phyloP scores from a whole-genome alignment of 2,888 invertebrate species.

The Lymantria monacha region DNA sequence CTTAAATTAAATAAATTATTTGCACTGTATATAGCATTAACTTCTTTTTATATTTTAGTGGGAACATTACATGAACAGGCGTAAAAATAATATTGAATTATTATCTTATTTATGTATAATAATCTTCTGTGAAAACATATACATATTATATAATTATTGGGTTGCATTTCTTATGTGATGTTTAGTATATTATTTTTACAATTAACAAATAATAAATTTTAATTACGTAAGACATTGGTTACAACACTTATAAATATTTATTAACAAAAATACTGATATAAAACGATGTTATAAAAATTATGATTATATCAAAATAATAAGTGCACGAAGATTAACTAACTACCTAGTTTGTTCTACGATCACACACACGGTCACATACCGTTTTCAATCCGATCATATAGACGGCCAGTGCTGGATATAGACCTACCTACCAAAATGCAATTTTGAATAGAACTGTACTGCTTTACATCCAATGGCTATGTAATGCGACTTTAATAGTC shows the following conservation, averaged over 20 bases:
- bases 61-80: slow-evolving; percentile 5
- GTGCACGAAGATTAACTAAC: slow-evolving; percentile 18
- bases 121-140: slow-evolving; percentile 2
- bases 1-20: slow-evolving; percentile 54
- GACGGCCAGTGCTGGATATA: too few relatives aligned
- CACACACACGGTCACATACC: slow-evolving; percentile 14
- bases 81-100: not conserved
- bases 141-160: slow-evolving; percentile 14
- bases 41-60: slow-evolving; percentile 13
- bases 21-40: slow-evolving; percentile 45
- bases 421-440: too few relatives aligned
- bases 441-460: too few relatives aligned
- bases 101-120: not conserved
- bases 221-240: slow-evolving; percentile 31
- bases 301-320: slow-evolving; percentile 27
- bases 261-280: slow-evolving; percentile 34
- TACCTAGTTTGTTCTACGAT: slow-evolving; percentile 35
- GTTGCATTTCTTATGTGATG: slow-evolving; percentile 23
- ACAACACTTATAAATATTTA: slow-evolving; percentile 40
- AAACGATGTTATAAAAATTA: slow-evolving; percentile 33
- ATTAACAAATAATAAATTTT: slow-evolving; percentile 42
- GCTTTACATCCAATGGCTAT: too few relatives aligned
- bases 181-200: slow-evolving; percentile 26
- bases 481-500: too few relatives aligned
- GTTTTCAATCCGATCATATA: too few relatives aligned